phyloP scores from a whole-genome alignment of 2,113 vertebrate genomes.

The Poicephalus meyeri region DNA sequence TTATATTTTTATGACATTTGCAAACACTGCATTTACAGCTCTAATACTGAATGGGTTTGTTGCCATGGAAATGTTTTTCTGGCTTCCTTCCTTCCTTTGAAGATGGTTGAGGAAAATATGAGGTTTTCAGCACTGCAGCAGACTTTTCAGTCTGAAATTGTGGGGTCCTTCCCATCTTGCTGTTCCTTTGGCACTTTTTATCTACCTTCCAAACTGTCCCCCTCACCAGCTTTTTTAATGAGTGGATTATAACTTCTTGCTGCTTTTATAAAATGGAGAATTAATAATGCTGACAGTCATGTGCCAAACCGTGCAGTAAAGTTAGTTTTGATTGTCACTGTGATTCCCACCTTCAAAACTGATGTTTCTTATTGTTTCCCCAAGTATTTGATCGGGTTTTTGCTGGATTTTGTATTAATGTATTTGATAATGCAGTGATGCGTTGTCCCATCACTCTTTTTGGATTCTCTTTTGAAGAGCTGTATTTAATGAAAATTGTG shows the following conservation, averaged over 20 bases:
- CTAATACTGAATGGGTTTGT: slow-evolving; percentile 33
- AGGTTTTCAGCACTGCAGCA: neutral
- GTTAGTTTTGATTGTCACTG: neutral
- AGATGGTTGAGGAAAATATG: neutral
- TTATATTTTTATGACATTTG: slow-evolving; percentile 16
- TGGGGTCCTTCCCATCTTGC: neutral
- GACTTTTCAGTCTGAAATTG: neutral
- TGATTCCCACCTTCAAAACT: neutral
- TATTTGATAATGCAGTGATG: neutral
- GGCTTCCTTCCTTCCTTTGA: slow-evolving; percentile 54
- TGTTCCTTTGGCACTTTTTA: neutral
- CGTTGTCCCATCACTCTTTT: neutral
- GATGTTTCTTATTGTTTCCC: neutral
- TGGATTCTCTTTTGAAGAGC: neutral
- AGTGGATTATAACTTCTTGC: neutral
- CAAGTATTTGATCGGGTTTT: neutral
- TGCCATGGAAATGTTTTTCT: slow-evolving; percentile 30
- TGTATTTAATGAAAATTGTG: neutral
- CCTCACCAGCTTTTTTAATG: neutral
- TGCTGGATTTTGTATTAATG: neutral
- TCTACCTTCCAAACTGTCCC: neutral
- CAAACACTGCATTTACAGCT: slow-evolving; percentile 16
- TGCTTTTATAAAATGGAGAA: neutral
- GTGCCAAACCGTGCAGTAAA: neutral
- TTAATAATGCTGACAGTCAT: neutral